Conservation (phyloP, 2,797 vertebrate species). For the Salmo trutta region DNA sequence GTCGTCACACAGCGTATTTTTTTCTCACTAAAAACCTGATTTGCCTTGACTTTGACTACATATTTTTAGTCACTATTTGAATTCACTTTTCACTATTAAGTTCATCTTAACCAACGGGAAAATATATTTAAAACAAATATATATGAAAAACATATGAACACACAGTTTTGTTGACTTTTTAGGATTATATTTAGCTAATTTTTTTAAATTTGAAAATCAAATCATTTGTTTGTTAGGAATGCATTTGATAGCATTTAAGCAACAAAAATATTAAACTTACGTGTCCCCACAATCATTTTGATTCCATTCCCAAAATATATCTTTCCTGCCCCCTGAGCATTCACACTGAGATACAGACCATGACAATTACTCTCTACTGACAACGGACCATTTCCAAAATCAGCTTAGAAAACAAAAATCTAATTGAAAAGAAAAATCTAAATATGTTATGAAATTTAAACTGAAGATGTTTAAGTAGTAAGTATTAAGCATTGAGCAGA, state of each 20-base stretch:
- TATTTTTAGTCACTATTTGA: neutral
- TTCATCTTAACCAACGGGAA: neutral
- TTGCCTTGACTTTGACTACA: neutral
- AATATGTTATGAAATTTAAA: neutral
- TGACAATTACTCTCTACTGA: conserved; percentile 13
- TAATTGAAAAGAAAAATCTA: neutral
- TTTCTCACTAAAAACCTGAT: neutral
- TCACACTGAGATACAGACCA: conserved; percentile 23
- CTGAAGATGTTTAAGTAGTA: neutral
- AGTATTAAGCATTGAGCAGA: neutral
- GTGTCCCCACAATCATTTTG: conserved; percentile 24
- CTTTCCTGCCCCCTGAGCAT: conserved; percentile 18
- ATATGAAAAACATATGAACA: neutral
- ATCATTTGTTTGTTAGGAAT: neutral
- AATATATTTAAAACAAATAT: neutral
- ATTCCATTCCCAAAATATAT: conserved; percentile 31
- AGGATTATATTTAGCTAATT: neutral
- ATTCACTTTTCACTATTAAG: neutral
- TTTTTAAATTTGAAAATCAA: neutral
- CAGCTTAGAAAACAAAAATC: neutral
- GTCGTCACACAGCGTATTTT: neutral
- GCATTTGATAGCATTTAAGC: neutral
- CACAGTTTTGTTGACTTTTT: neutral
- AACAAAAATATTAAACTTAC: conserved; percentile 15
- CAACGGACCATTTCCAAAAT: neutral